Evolutionary conservation across 2,888 invertebrate species (phyloP).

Genomic region (Eilema depressum): DNA sequence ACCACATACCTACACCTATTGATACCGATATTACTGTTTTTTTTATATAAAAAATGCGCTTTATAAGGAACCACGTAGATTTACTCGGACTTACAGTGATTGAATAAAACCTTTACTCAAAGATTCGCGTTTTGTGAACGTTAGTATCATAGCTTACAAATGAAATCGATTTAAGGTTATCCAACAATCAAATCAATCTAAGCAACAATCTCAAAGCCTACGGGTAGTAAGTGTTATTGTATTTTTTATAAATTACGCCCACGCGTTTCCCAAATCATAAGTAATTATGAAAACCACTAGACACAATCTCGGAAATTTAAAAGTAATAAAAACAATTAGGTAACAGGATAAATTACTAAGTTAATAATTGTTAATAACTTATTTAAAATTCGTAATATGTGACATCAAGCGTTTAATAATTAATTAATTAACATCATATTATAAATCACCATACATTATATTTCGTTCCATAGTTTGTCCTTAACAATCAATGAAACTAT

Average conservation of each 20-base stretch:
- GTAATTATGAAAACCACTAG: neutral
- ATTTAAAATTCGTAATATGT: no score
- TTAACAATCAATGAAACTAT: no score
- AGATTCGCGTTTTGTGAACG: neutral
- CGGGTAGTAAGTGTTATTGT: neutral
- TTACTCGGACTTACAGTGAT: conserved; percentile 33
- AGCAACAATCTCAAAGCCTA: neutral
- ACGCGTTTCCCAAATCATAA: neutral
- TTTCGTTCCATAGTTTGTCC: no score
- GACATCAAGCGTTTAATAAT: no score
- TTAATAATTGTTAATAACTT: no score
- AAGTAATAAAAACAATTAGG: neutral
- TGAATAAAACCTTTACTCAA: conserved; percentile 25
- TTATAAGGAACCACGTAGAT: conserved; percentile 30
- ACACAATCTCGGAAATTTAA: neutral
- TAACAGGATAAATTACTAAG: neutral
- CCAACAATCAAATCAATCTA: neutral
- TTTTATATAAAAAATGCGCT: conserved; percentile 30
- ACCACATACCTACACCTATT: conserved; percentile 45
- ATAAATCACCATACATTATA: no score
- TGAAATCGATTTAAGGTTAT: neutral
- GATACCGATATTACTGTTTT: conserved; percentile 46
- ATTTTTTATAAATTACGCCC: neutral
- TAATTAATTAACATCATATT: no score
- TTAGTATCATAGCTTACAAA: no score